Evolutionary conservation across 1,140 invertebrate species (phyloP), one percentile per base, ranked within the genome.

Genomic region (Chironomus striatipennis): DNA sequence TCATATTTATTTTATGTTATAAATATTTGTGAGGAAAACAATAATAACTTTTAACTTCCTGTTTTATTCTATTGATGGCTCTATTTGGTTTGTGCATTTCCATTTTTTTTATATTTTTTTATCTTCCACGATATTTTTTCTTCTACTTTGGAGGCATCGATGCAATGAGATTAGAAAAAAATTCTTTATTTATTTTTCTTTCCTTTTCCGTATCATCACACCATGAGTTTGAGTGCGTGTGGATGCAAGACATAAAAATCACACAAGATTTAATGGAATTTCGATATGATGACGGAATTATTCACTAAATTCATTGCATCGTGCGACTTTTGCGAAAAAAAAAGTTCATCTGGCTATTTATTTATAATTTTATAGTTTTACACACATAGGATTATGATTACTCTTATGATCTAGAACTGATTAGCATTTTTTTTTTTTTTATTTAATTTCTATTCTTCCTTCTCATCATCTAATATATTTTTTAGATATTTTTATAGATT

Each of bases 401-500:
- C 20, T 70, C 65, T 70, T 70, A 70, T 18, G n/a, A 20, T 70
- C 65, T 70, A 70, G 9, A 70, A 70, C 65, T 70, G 65, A 70
- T 70, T 70, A 70, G 65, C 65, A 70, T 70, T 70, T 70, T 70
- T 70, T 70, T 18, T 70, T 70, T 21, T 10, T 57, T 8, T 2
- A 21, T 70, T 70, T 18, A 18, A 70, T 70, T 70, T 70, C 65
- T 70, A 70, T 20, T 9, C 47, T 57, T 70, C 18, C 65, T 21
- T 70, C 18, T 70, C 65, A 70, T 70, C 65, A 70, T 70, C 65
- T 70, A 70, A 70, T 70, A 70, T 70, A 70, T 18, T 70, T 70
- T 70, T 70, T 20, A 70, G 17, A 20, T 70, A 70, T 21, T 57
- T 57, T 57, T n/a, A n/a, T n/a, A n/a, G n/a, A n/a, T n/a, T n/a